Conservation (phyloP, 2,113 vertebrate genomes). For the Bubalus kerabau region DNA sequence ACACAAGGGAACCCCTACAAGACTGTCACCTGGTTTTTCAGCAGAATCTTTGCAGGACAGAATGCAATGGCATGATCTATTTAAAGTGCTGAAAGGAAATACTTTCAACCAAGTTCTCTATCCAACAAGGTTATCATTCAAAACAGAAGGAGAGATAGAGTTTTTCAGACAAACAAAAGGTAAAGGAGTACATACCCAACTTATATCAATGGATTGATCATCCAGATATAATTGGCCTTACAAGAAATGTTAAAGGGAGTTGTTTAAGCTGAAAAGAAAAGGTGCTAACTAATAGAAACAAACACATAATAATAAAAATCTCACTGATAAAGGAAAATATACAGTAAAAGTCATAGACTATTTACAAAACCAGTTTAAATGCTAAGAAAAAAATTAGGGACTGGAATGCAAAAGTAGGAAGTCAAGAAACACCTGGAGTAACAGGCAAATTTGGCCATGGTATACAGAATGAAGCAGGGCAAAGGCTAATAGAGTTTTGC, state of each 20-base stretch:
- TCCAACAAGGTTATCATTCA: not conserved
- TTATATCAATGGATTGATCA: not conserved
- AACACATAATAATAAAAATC: not conserved
- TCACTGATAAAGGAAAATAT: not conserved
- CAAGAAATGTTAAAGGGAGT: not conserved
- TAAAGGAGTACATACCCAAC: not conserved
- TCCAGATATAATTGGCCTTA: not conserved
- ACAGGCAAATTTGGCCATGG: too few species aligned
- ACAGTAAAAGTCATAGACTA: not conserved
- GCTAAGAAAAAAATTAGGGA: not conserved
- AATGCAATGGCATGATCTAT: not conserved
- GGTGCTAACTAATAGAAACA: not conserved
- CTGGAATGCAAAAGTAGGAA: too few species aligned
- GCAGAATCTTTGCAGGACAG: not conserved
- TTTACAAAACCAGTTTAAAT: not conserved
- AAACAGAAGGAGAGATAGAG: not conserved
- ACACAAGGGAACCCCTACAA: not conserved
- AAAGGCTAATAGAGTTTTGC: too few species aligned
- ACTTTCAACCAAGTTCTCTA: not conserved
- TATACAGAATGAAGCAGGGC: too few species aligned
- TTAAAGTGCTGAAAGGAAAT: not conserved
- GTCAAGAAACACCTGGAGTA: too few species aligned
- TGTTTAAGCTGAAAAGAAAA: not conserved
- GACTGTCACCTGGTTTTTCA: not conserved
- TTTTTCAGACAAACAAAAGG: not conserved